phyloP scores from a whole-genome alignment of 2,113 vertebrate genomes.

The Neolamprologus toae region DNA sequence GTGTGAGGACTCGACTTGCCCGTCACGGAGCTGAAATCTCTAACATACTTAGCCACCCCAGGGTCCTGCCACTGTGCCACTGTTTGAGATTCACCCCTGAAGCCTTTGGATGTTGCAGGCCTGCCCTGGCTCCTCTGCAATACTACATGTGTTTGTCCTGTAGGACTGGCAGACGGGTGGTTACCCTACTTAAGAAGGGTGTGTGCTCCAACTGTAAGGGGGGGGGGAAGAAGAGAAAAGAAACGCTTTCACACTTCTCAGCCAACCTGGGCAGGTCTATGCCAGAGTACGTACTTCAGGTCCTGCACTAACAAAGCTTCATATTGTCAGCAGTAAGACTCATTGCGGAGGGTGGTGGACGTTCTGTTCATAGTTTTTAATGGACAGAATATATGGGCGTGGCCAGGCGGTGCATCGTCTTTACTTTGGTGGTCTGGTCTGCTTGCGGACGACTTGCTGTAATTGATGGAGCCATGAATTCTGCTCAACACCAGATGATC shows the following conservation, averaged over 20 bases:
- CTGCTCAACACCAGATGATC: not conserved
- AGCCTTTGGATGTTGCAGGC: not conserved
- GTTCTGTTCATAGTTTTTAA: not conserved
- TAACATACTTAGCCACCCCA: not conserved
- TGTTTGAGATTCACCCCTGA: not conserved
- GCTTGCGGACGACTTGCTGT: accelerated
- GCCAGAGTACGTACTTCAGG: not conserved
- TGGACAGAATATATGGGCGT: not conserved
- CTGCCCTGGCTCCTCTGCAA: not conserved
- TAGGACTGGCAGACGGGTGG: not conserved
- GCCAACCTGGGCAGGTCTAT: not conserved
- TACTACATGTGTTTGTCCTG: not conserved
- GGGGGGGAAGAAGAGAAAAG: accelerated
- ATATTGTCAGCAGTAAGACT: not conserved
- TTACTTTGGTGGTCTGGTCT: not conserved
- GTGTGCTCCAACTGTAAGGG: not conserved
- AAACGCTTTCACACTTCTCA: not conserved
- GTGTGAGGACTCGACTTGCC: not conserved
- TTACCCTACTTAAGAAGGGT: not conserved
- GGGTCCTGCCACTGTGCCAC: not conserved
- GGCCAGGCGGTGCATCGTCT: not conserved
- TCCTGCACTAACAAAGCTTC: not conserved
- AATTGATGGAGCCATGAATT: not conserved
- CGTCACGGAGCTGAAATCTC: not conserved
- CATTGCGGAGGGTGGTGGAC: not conserved